Evolutionary conservation across 2,113 vertebrate species (phyloP).

Genomic region (Boleophthalmus pectinirostris): DNA sequence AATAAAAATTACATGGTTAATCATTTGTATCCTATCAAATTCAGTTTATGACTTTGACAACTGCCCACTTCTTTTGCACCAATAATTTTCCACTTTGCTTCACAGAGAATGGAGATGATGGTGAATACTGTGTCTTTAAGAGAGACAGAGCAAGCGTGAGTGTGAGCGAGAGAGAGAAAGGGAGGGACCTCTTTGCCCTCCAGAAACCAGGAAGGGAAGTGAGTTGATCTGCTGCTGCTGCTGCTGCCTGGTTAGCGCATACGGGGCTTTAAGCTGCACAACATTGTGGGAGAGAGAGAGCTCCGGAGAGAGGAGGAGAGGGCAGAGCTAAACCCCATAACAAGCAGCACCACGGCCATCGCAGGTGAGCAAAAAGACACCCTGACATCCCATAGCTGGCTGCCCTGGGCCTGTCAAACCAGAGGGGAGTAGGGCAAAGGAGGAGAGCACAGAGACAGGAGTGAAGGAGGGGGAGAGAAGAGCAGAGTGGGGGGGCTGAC

Average conservation of each 20-base stretch:
- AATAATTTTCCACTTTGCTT: conserved; percentile 61
- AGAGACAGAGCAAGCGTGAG: conserved; percentile 71
- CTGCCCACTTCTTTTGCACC: conserved; percentile 40
- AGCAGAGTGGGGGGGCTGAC: conserved; percentile 64
- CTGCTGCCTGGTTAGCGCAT: conserved; percentile 84
- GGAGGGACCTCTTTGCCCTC: conserved; percentile 88
- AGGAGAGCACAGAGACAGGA: conserved; percentile 71
- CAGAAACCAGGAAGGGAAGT: conserved; percentile 90
- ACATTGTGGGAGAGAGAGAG: conserved; percentile 75
- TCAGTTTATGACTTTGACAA: conserved; percentile 41
- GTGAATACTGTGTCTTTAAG: conserved; percentile 82
- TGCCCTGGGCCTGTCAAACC: conserved; percentile 74
- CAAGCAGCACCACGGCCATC: conserved; percentile 82
- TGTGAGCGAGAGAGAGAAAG: conserved; percentile 79
- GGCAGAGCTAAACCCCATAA: conserved; percentile 79
- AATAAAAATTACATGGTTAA: conserved; percentile 46
- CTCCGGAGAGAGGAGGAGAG: conserved; percentile 75
- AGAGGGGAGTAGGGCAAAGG: conserved; percentile 69
- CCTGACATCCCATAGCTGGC: conserved; percentile 64
- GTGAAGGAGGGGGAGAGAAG: conserved; percentile 71
- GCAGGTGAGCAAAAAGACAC: conserved; percentile 80
- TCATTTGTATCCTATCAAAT: conserved; percentile 43
- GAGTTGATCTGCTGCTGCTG: conserved; percentile 85
- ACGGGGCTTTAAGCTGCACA: conserved; percentile 82
- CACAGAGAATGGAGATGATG: conserved; percentile 49